Conservation (phyloP, 2,888 invertebrate species). For the Phortica okadai region DNA sequence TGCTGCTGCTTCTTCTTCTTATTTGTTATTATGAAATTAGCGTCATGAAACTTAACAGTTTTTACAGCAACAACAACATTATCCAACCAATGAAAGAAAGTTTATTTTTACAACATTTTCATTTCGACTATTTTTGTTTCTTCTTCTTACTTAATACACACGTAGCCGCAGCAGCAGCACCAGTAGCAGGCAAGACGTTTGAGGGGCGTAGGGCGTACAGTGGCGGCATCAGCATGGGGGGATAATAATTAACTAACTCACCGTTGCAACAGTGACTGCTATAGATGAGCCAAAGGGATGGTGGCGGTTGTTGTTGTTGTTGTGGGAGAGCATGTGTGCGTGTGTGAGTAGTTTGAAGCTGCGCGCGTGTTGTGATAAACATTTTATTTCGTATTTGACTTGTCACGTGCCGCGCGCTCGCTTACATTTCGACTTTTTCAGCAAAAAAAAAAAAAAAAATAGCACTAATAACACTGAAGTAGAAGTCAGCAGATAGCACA, state of each 20-base stretch:
- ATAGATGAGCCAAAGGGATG: background rate
- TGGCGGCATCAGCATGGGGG: background rate
- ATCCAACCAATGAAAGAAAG: too few relatives aligned
- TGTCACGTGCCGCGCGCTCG: conserved; percentile 59
- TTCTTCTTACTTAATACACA: too few relatives aligned
- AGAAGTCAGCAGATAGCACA: background rate
- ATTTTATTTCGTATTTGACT: conserved; percentile 61
- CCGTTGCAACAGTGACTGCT: background rate
- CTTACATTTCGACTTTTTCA: conserved; percentile 47
- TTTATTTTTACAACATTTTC: too few relatives aligned
- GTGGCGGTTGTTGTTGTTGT: background rate
- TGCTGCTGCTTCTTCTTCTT: conserved; percentile 9
- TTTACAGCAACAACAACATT: too few relatives aligned
- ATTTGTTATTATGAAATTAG: background rate
- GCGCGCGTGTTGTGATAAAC: conserved; percentile 30
- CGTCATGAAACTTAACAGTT: too few relatives aligned
- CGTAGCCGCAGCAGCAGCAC: too few relatives aligned
- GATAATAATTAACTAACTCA: background rate
- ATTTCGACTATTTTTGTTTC: too few relatives aligned
- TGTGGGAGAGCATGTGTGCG: background rate
- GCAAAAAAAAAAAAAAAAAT: background rate
- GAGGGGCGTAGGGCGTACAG: too few relatives aligned
- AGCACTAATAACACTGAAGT: background rate
- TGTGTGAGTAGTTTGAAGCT: background rate
- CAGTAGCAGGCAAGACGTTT: background rate